Percentiles rank a stretch among this genome's conserved stretches.
Conservation (phyloP, 2,888 invertebrate species). For the Scaptodrosophila latifasciaeformis region DNA sequence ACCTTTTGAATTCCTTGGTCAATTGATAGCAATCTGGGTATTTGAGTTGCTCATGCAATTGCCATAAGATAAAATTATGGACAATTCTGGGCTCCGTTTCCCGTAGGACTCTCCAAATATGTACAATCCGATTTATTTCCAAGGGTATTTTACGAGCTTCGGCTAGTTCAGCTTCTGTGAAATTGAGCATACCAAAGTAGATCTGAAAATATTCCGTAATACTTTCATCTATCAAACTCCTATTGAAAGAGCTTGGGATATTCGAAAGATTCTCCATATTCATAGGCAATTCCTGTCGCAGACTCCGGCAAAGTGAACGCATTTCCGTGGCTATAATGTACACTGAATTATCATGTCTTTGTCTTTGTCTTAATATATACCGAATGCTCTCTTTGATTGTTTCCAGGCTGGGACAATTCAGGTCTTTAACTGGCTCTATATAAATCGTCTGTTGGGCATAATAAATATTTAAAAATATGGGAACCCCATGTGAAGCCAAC, state of each 20-base stretch:
- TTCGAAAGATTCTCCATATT: slow-evolving; percentile 15
- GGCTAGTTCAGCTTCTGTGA: slow-evolving; percentile 50
- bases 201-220: slow-evolving; percentile 53
- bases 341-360: slow-evolving; percentile 53
- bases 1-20: slow-evolving; percentile 59
- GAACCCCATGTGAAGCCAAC: slow-evolving; percentile 62
- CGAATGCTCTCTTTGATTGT: slow-evolving; percentile 40
- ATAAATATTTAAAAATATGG: slow-evolving; percentile 62
- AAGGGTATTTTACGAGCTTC: slow-evolving; percentile 55
- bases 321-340: slow-evolving; percentile 62
- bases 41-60: slow-evolving; percentile 43
- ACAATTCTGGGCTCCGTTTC: slow-evolving; percentile 62
- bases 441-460: slow-evolving; percentile 68
- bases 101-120: slow-evolving; percentile 45
- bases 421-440: slow-evolving; percentile 50
- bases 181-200: slow-evolving; percentile 48
- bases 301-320: slow-evolving; percentile 55
- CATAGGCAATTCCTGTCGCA: slow-evolving; percentile 48
- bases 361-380: slow-evolving; percentile 30
- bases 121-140: slow-evolving; percentile 43
- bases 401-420: slow-evolving; percentile 49
- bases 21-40: slow-evolving; percentile 57
- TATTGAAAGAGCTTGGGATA: slow-evolving; percentile 5
- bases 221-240: slow-evolving; percentile 35
- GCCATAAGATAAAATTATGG: slow-evolving; percentile 71